Evolutionary conservation across 2,797 vertebrate genomes (phyloP), one percentile per base, ranked within the genome.

Genomic region (Tarsius wallacei): DNA sequence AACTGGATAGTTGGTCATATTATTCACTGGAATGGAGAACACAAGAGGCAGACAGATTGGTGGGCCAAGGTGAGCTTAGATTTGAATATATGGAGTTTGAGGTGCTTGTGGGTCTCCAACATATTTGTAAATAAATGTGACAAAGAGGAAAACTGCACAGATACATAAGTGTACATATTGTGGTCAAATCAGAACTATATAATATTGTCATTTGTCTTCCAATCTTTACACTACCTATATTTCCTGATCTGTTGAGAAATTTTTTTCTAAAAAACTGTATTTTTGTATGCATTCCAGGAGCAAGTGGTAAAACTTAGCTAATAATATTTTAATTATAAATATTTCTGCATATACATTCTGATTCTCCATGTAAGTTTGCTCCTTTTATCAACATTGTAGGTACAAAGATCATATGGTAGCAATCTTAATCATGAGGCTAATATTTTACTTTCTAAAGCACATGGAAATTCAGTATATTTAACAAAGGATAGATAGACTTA

Each of bases 91-190:
- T 11, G 33, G 16, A 49, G 31, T 71, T n/a, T 66, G 47, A 53
- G 31, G 31, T 80, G 47, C 57, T 86, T 68, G 15, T 61, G 57
- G n/a, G 13, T 71, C 49, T 73, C n/a, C 57, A n/a, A 26, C 70
- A 73, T 74, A 73, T 88, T 94, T 94, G 74, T 68, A 83, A 89
- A 57, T 82, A 71, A 81, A 63, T 22, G 15, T n/a, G 51, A 74
- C 3, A 64, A 74, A 64, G 49, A 73, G 80, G 28, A 31, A 61
- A 49, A 71, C 61, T 55, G 16, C 21, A 47, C 2, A 33, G 63
- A 6, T 81, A 21, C 53, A 53, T 87, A 42, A 71, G 26, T 82
- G 55, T n/a, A 47, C 5, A 57, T 64, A 89, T 8, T 74, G 13
- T 83, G 11, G 21, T 88, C 70, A 55, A 76, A 59, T 7, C n/a